phyloP scores from a whole-genome alignment of 1,140 invertebrate genomes.

The Marisa cornuarietis region DNA sequence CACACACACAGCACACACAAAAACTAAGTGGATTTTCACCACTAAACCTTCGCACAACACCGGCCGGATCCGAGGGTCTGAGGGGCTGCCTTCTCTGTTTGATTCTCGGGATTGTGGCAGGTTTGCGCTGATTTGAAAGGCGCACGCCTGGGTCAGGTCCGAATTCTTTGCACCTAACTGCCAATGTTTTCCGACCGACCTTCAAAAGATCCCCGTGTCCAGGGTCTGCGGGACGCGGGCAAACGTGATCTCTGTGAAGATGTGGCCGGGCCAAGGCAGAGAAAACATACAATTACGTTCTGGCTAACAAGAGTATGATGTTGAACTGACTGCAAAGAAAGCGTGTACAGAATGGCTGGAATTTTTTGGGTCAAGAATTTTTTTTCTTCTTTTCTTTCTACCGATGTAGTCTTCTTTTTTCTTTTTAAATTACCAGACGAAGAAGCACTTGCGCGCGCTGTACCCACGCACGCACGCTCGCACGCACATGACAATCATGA shows the following conservation, averaged over 20 bases:
- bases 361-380: too few relatives aligned
- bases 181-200: slow-evolving; percentile 14
- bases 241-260: too few relatives aligned
- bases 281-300: too few relatives aligned
- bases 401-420: too few relatives aligned
- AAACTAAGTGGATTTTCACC: slow-evolving; percentile 19
- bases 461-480: background rate
- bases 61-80: background rate
- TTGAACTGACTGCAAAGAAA: too few relatives aligned
- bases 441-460: too few relatives aligned
- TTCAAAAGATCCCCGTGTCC: slow-evolving; percentile 9
- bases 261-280: too few relatives aligned
- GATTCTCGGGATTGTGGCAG: slow-evolving; percentile 3
- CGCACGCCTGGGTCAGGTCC: background rate
- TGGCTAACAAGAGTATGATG: too few relatives aligned
- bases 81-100: background rate
- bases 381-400: too few relatives aligned
- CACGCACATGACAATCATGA: background rate
- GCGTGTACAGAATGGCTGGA: too few relatives aligned
- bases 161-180: slow-evolving; percentile 7
- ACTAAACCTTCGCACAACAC: slow-evolving; percentile 1
- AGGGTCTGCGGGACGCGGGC: too few relatives aligned
- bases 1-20: background rate
- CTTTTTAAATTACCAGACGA: too few relatives aligned
- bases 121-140: slow-evolving; percentile 16